Percentiles rank a stretch among this genome's conserved stretches.
These are phyloP conservation scores for Campylomormyrus tamandua DNA, from an alignment of 2,113 vertebrate genomes.

Conservation along the genomic window DNA sequence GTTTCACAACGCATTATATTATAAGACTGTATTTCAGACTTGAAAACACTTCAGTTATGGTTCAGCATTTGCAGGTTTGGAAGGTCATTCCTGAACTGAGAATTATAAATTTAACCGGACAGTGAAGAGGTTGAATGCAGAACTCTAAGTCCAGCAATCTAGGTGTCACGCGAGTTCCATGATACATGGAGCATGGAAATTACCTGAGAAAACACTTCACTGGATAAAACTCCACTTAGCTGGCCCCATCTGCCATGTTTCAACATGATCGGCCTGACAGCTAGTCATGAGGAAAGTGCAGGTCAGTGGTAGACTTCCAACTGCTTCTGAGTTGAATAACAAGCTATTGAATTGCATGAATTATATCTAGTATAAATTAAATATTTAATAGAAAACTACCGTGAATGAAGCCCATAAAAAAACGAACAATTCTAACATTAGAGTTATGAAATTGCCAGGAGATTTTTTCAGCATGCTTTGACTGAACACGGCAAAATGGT, in stretches of 20 bases:
- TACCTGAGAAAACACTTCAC: conserved; percentile 12
- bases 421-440: conserved; percentile 12
- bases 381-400: conserved; percentile 10
- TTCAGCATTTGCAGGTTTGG: not conserved
- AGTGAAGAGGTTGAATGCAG: not conserved
- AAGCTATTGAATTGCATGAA: conserved; percentile 12
- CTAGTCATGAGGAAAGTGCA: not conserved
- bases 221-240: not conserved
- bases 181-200: conserved; percentile 17
- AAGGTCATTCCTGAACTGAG: not conserved
- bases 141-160: not conserved
- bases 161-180: not conserved
- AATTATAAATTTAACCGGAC: conserved; percentile 3
- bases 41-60: not conserved
- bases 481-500: not conserved
- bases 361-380: conserved; percentile 15
- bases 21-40: too few relatives aligned
- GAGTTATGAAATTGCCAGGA: not conserved
- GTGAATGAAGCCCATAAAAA: conserved; percentile 12
- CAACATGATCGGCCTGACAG: conserved; percentile 14
- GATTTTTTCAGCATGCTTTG: not conserved
- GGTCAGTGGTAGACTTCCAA: not conserved
- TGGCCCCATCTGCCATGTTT: conserved; percentile 16
- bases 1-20: too few relatives aligned
- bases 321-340: conserved; percentile 18